phyloP scores from a whole-genome alignment of 2,888 invertebrate genomes.

The Gibbula magus region DNA sequence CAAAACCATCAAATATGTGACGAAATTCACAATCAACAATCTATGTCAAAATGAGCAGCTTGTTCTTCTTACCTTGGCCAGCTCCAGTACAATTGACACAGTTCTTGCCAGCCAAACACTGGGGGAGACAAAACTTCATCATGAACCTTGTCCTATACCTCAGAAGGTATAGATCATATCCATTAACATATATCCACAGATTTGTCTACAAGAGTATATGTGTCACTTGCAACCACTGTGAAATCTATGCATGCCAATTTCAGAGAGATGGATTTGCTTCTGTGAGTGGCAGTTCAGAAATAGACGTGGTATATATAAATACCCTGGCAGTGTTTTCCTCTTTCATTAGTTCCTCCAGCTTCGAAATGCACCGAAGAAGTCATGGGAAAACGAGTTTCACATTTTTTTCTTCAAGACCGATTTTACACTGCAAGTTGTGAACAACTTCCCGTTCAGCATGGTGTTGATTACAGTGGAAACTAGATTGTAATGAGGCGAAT shows the following conservation, averaged over 20 bases:
- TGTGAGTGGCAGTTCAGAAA: slow-evolving; percentile 12
- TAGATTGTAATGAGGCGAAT: background rate
- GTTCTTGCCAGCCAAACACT: slow-evolving; percentile 49
- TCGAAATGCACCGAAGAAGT: background rate
- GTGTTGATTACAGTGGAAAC: background rate
- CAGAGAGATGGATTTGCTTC: background rate
- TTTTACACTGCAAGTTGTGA: background rate
- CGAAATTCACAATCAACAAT: no score
- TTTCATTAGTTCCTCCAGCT: background rate
- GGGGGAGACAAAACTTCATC: slow-evolving; percentile 57
- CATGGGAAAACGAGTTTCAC: background rate
- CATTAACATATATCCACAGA: background rate
- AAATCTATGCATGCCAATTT: background rate
- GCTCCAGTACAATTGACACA: slow-evolving; percentile 37
- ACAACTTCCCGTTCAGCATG: background rate
- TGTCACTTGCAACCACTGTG: background rate
- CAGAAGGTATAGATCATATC: background rate
- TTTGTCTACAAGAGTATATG: background rate
- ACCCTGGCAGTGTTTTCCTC: background rate
- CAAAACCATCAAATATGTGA: no score
- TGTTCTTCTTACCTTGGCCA: background rate
- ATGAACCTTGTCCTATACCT: background rate
- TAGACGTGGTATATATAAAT: slow-evolving; percentile 6
- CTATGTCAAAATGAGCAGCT: no score
- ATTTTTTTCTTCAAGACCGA: background rate